Evolutionary conservation across 2,113 vertebrate genomes (phyloP), one percentile per base, ranked within the genome.

Genomic region (Stictonetta naevosa): DNA sequence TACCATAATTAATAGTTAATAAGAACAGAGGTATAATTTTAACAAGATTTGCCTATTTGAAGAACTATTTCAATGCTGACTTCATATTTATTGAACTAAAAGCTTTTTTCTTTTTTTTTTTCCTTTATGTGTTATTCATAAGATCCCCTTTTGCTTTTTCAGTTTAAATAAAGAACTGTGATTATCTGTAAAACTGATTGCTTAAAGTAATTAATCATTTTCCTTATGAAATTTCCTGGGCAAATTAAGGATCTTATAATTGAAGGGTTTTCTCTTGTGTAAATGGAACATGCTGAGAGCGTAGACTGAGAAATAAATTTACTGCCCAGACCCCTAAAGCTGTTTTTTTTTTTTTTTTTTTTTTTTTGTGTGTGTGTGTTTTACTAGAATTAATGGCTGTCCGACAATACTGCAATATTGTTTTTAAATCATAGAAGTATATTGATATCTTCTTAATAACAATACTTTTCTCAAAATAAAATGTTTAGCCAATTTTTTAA

Each of bases 181-280:
- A 97, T 97, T 97, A 97, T 97, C 88, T 96, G 69, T 97, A 97
- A 97, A 97, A 97, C 36, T 97, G 85, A 97, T 95, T 97, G 78
- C 87, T 96, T 76, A 87, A 96, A 97, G 86, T 98, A 97, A 97
- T 98, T 97, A 98, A 97, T 97, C 63, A 96, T 96, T 97, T 97
- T 97, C 84, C 85, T 96, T 90, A 94, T 86, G 74, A 97, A 97
- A 95, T 97, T 97, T 97, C 68, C 56, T 92, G 77, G 44, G 46
- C 96, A 97, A 97, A 97, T 98, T 97, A 97, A 96, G 92, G 76
- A 93, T 95, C 59, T 79, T 86, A 78, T 95, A 97, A 97, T 96
- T 97, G 94, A 95, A 96, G 66, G 79, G 59, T 93, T 97, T 97
- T 97, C 95, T 96, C 93, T 95, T 86, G 86, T 91, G 89, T 92